Base-by-base conservation (phyloP, 2,888 invertebrate genomes). In the Chironomus riparius region DNA sequence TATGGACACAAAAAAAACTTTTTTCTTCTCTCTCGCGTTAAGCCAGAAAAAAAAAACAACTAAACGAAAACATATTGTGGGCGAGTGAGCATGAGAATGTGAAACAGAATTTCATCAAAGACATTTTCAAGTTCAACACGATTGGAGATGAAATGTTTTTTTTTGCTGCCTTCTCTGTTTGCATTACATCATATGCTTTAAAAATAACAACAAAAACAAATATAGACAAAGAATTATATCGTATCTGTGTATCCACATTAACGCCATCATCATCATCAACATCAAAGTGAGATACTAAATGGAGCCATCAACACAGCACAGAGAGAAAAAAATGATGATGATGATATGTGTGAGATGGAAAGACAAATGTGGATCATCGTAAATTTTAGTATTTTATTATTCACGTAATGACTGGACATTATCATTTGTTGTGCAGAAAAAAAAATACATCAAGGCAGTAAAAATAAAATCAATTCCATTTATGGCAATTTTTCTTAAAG, bases 291-390 rank as follows among this genome's bases (percentile, higher is more conserved):
- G 7, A 21, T 22, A 65, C 15, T 68, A 68, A 68, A 47, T 68
- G 38, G 68, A 38, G 68, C 68, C 68, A 68, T 68, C 68, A 68
- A 68, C 68, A 47, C 68, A 12, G 7, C 18, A 47, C 38, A 68
- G 13, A 38, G 47, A 28, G 5, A 28, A 28, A 28, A 28, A 28
- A 28, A 28, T 28, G 22, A 24, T 28, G 28, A 28, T 28, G 28
- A 28, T 28, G 28, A 28, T 28, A 4, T 28, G 18, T 47, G 28
- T 18, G 38, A 38, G 10, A 38, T 38, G 10, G 38, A 65, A 24
- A 65, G 65, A 65, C 22, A 21, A 65, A 65, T 65, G 65, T 68
- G 38, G 68, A 68, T 68, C 68, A 38, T 68, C 68, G 47, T 68
- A 68, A 68, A 68, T 68, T 68, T 68, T 68, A 24, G 28, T 38